Base-by-base conservation (phyloP, 2,113 vertebrate species). In the Suncus etruscus region DNA sequence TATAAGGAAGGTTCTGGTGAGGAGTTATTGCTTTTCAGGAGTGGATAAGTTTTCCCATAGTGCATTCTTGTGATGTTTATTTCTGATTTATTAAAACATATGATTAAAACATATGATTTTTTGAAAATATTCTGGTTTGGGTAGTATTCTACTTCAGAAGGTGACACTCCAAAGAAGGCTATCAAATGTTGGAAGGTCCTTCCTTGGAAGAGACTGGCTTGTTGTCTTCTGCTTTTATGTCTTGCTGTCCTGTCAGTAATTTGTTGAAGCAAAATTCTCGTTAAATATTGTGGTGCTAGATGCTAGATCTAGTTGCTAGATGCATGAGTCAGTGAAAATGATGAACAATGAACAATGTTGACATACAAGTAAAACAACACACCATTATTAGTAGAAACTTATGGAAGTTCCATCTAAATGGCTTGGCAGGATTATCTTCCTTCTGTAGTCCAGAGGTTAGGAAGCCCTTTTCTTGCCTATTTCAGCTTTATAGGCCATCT, bases 31-130 rank as follows among this genome's bases (percentile, higher is more conserved):
- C 4, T 0, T 91, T 39, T 80, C 47, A 12, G 22, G 22, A 51
- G 27, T 48, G 25, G 32, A 25, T 1, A 81, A 25, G 72, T 75
- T 80, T 54, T 16, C 79, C 73, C 47, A 66, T 50, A 31, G 9
- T 87, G 25, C 54, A 32, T 77, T 80, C 31, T 80, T 90, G 10
- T 84, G n/a, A 75, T 45, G 6, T 24, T 15, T 6, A n/a, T 81
- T 91, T 87, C 66, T 91, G 72, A 79, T 82, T 80, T 72, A 74
- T 74, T 80, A 61, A 69, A 81, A 84, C 47, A n/a, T n/a, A n/a
- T n/a, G n/a, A n/a, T 51, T 29, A 70, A 45, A 91, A 31, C 15
- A 32, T 14, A n/a, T 12, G 39, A 74, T 83, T 39, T n/a, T 86
- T 39, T 66, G 29, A 86, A 68, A 79, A 16, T 6, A 7, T 39